A percentile compares a stretch with the other conserved stretches of the same genome.
Conservation (phyloP, 2,113 vertebrate species). For the Apeltes quadracus region DNA sequence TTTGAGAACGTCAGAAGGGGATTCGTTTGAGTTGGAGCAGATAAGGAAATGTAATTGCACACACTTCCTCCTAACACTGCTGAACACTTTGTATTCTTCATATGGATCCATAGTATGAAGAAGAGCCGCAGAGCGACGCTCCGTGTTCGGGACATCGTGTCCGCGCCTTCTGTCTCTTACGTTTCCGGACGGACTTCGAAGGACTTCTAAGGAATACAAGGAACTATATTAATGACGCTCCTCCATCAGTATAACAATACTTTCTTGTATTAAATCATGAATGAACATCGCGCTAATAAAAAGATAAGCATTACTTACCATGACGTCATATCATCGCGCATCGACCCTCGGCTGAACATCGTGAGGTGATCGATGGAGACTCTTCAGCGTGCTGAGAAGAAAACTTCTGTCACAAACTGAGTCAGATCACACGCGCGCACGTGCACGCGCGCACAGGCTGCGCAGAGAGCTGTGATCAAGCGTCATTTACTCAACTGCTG, state of each 20-base stretch:
- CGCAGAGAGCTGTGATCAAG: background rate
- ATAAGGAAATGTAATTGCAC: background rate
- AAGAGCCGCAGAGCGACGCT: too few species aligned
- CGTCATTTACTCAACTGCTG: background rate
- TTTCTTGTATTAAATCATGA: too few species aligned
- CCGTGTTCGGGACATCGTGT: slow-evolving; percentile 46
- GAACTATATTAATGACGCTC: too few species aligned
- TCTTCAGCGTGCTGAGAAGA: slow-evolving; percentile 13
- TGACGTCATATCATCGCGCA: background rate
- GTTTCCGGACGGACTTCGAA: background rate
- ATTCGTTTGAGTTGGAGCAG: background rate
- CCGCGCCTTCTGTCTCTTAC: slow-evolving; percentile 23
- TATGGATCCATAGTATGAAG: background rate
- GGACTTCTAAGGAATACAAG: background rate
- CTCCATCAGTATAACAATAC: too few species aligned
- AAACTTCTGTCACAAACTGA: background rate
- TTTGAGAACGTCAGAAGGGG: background rate
- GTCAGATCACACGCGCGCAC: background rate
- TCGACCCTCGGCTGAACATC: background rate
- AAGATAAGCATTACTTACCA: slow-evolving; percentile 8
- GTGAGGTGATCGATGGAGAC: background rate
- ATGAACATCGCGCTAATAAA: background rate
- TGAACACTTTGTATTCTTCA: background rate
- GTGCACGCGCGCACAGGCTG: background rate
- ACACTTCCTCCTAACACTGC: background rate